These are phyloP conservation scores for Ailurus styani DNA, from an alignment of 2,113 vertebrate species.

Conservation along the genomic window DNA sequence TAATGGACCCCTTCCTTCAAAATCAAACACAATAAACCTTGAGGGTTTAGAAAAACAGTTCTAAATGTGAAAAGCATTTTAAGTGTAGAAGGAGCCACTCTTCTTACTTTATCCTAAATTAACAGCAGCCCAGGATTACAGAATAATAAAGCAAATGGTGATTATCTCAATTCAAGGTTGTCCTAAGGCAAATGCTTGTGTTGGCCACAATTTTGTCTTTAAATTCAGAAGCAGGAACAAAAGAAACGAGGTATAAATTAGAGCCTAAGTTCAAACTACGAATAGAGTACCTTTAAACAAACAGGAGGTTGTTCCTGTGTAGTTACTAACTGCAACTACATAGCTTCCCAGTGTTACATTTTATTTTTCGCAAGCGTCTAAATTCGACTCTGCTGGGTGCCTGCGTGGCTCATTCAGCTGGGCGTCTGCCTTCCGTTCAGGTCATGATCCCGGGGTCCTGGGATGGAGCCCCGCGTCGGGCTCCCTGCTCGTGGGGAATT, in stretches of 20 bases:
- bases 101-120: conserved; percentile 23
- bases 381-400: not conserved
- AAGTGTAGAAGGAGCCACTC: not conserved
- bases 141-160: not conserved
- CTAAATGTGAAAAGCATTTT: conserved; percentile 3
- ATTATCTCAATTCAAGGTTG: not conserved
- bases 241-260: not conserved
- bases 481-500: too few species aligned
- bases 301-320: not conserved
- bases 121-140: conserved; percentile 10
- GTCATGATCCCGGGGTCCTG: too few species aligned
- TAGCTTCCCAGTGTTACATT: not conserved
- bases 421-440: too few species aligned
- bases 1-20: conserved; percentile 44
- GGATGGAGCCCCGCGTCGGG: too few species aligned
- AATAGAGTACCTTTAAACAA: not conserved
- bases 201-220: conserved; percentile 26
- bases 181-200: not conserved
- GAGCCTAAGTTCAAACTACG: not conserved
- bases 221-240: not conserved
- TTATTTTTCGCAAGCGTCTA: not conserved
- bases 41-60: conserved; percentile 30
- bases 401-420: too few species aligned
- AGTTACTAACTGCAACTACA: not conserved
- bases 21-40: conserved; percentile 44